Conservation (phyloP, 2,797 vertebrate genomes). For the Acanthis flammea region DNA sequence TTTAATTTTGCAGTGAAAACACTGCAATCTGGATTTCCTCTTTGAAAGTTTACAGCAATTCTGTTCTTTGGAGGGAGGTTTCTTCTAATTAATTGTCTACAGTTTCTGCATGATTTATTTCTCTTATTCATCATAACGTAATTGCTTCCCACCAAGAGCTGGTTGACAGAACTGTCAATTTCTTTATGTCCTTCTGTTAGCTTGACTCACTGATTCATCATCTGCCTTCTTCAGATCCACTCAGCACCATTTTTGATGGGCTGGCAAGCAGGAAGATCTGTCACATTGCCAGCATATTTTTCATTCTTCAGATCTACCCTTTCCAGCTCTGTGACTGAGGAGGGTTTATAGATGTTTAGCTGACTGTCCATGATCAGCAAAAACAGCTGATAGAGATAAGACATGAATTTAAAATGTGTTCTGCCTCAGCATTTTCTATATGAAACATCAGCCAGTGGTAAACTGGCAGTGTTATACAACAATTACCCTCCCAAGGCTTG, state of each 20-base stretch:
- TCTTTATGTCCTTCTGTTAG: not conserved
- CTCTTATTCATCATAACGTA: conserved; percentile 16
- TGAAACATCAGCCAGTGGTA: not conserved
- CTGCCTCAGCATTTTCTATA: not conserved
- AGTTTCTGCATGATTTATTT: conserved; percentile 18
- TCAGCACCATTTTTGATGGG: not conserved
- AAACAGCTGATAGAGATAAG: not conserved
- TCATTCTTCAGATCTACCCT: not conserved
- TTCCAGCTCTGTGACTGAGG: not conserved
- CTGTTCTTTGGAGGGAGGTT: not conserved
- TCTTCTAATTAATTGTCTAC: not conserved
- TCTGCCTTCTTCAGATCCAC: not conserved
- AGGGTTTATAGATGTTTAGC: not conserved
- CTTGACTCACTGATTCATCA: not conserved
- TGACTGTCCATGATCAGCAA: conserved; percentile 3
- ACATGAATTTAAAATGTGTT: not conserved
- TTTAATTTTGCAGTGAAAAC: not conserved
- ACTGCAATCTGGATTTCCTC: not conserved
- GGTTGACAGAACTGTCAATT: conserved; percentile 39
- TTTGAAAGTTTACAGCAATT: not conserved
- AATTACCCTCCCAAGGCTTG: not conserved
- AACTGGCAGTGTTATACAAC: not conserved
- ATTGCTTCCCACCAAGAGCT: not conserved
- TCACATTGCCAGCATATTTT: conserved; percentile 2
- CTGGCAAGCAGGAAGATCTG: not conserved